Evolutionary conservation across 2,797 vertebrate species (phyloP), one percentile per base, ranked within the genome.

Genomic region (Odontamblyopus lacepedii): DNA sequence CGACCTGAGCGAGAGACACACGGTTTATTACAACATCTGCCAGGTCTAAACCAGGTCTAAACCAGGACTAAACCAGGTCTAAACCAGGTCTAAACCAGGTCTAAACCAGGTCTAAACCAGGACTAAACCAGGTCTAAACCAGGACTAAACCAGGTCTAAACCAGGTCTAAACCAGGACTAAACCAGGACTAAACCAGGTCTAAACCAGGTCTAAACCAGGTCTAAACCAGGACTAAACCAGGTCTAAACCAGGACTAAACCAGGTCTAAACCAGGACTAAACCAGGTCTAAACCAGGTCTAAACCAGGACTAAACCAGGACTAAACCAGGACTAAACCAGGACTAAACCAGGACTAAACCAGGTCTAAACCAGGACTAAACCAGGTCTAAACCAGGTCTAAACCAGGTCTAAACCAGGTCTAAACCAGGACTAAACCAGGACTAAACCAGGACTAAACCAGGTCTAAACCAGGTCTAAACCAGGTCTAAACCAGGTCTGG

Each of bases 11-110:
- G 92, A 93, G 15, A 76, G 80, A 16, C 91, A 93, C 32, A 95
- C 92, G 2, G 89, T 94, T 67, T 95, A 95, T 69, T 96, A 95
- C 35, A 95, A 94, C 89, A 94, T 96, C 89, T 96, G 95, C 27
- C 95, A 95, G 88, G 95, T 96, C 72, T 96, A 89, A 23, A 94
- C 2, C 8, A 35, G 50, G 50, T 19, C 18, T 16, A 11, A 6
- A 64, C 26, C 63, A 1, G 44, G 38, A 56, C 55, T 2, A 27
- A 6, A 65, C 41, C 23, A 1, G 63, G 63, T 7, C 7, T 53
- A 15, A 2, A 3, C 29, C 16, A 0, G 63, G 44, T 0, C n/a
- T 11, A 15, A 5, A 23, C 62, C 32, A 7, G 59, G 29, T 2
- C 59, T 61, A 29, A 5, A 61, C 19, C n/a, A 3, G 19, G n/a